Evolutionary conservation across 2,113 vertebrate species (phyloP), one percentile per base, ranked within the genome.

Genomic region (Vidua chalybeata): DNA sequence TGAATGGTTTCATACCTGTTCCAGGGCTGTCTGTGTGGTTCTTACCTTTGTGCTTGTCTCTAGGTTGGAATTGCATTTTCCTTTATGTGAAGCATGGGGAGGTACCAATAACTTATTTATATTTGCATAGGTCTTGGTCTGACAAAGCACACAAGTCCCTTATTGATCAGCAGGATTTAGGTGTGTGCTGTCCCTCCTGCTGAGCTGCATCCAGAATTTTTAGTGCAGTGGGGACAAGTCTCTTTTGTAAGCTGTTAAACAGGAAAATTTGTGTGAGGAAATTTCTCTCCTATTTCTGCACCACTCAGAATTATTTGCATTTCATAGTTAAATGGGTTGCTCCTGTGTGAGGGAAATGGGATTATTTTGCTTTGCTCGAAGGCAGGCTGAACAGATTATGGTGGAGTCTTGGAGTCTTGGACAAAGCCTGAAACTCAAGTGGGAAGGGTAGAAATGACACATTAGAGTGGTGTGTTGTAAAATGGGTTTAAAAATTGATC

Each of bases 401-500:
- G 1, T 33, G 46, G 27, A 51, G 74, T 56, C 82, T 63, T 62
- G 62, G 66, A 82, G 71, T 39, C 58, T 54, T 74, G 71, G 71
- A 80, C 92, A 96, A 86, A 96, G 56, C n/a, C 76, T 72, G 75
- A 37, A 63, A 71, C 59, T 89, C 55, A 30, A 37, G 43, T 74
- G 52, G 67, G 20, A 74, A 84, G 56, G 76, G 56, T 41, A 24
- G 74, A 88, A 97, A 64, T 49, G 81, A 80, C 52, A 56, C 64
- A 52, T 93, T 86, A 43, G 83, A 85, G 81, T 28, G 48, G 14
- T 35, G 31, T 72, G 84, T 64, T 9, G 4, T 85, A 59, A 95
- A 94, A 67, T 59, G 37, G 82, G 67, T 74, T 94, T 96, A 88
- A 94, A 96, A 91, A 92, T 58, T 15, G 80, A 89, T 81, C 63